Evolutionary conservation across 2,888 invertebrate species (phyloP).

Genomic region (Trissolcus japonicus): DNA sequence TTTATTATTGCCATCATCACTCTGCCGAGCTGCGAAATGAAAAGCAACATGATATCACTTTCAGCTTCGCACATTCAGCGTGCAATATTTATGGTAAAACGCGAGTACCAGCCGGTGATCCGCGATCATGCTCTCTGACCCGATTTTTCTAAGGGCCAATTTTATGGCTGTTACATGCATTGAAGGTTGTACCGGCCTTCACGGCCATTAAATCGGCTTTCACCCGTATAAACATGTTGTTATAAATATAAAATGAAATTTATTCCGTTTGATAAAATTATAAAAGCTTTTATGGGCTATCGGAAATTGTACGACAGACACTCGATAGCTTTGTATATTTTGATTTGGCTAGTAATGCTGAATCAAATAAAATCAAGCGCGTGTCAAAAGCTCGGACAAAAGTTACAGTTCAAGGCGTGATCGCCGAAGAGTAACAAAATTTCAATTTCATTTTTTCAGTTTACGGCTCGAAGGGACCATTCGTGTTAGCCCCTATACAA

Average conservation of each 20-base stretch:
- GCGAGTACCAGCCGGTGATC: constrained; percentile 45
- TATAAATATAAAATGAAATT: constrained; percentile 49
- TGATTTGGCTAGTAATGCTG: constrained; percentile 3
- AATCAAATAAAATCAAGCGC: too few relatives aligned
- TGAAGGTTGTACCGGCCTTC: constrained; percentile 53
- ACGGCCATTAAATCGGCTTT: constrained; percentile 45
- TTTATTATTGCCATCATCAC: constrained; percentile 5
- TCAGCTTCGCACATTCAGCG: constrained; percentile 7
- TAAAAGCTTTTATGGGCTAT: constrained; percentile 51
- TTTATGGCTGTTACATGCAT: constrained; percentile 52
- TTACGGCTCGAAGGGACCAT: too few relatives aligned
- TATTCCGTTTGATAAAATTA: constrained; percentile 54
- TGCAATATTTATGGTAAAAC: constrained; percentile 47
- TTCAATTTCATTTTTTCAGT: too few relatives aligned
- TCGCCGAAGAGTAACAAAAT: too few relatives aligned
- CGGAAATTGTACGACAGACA: constrained; percentile 39
- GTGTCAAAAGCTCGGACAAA: too few relatives aligned
- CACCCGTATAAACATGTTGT: constrained; percentile 43
- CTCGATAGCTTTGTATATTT: not conserved
- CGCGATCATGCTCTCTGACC: constrained; percentile 56
- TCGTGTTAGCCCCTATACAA: too few relatives aligned
- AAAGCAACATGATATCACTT: constrained; percentile 14
- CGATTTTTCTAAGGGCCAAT: constrained; percentile 56
- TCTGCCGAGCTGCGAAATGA: constrained; percentile 5
- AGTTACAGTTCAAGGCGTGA: not conserved